Evolutionary conservation across 2,113 vertebrate genomes (phyloP).

Genomic region (Myrmecophaga tridactyla): DNA sequence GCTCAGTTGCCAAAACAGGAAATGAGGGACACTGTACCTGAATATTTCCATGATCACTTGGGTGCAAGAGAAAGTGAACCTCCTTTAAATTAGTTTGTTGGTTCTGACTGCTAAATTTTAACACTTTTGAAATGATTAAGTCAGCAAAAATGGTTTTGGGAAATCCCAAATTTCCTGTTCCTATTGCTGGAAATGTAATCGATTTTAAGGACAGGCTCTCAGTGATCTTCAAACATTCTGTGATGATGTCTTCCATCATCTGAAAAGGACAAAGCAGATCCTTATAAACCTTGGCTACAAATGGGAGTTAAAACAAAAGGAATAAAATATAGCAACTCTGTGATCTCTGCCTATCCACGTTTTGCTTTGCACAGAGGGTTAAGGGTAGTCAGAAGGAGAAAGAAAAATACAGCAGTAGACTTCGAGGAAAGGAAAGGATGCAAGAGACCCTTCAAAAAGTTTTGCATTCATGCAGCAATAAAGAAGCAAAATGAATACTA

Average conservation of each 20-base stretch:
- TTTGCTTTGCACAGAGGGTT: not conserved
- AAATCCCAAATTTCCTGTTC: slow-evolving; percentile 90
- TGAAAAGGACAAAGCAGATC: slow-evolving; percentile 75
- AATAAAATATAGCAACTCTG: not conserved
- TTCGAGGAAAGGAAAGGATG: not conserved
- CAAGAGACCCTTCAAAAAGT: not conserved
- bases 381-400: not conserved
- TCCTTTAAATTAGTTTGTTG: slow-evolving; percentile 82
- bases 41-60: slow-evolving; percentile 83
- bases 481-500: not conserved
- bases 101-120: slow-evolving; percentile 84
- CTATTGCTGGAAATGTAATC: slow-evolving; percentile 91
- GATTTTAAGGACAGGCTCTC: slow-evolving; percentile 83
- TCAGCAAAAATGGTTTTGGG: slow-evolving; percentile 84
- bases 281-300: not conserved
- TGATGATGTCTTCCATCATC: slow-evolving; percentile 83
- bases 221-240: slow-evolving; percentile 83
- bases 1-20: not conserved
- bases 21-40: slow-evolving; percentile 82
- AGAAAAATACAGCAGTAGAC: not conserved
- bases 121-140: slow-evolving; percentile 83
- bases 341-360: not conserved
- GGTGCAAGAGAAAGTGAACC: slow-evolving; percentile 85
- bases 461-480: not conserved
- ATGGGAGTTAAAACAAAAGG: not conserved